Base-by-base conservation (phyloP, 2,797 vertebrate genomes). In the Eidolon dupreanum region DNA sequence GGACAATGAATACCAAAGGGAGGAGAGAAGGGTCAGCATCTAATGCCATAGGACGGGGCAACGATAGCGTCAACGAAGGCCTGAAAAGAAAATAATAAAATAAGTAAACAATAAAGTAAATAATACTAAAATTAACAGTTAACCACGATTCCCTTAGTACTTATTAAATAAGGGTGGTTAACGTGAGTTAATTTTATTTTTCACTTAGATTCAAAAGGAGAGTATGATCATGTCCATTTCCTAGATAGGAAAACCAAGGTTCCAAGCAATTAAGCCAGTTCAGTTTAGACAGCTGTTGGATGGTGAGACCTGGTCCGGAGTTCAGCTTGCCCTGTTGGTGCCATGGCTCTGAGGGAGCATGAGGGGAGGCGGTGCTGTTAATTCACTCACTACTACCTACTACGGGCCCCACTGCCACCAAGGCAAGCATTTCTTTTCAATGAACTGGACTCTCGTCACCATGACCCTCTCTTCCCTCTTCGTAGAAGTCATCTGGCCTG, bases 231-330 rank as follows among this genome's bases (percentile, higher is more conserved):
- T 8, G 22, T 33, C 43, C 57, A 74, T 49, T 83, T 77, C 77
- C 49, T n/a, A 31, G 28, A 43, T 57, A 43, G 43, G 59, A 73
- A 88, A 79, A 81, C 46, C 51, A 46, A 85, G 53, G 19, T 1
- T 55, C 6, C 46, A 6, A 38, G 6, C 55, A 61, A 10, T 28
- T 13, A 38, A 2, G 8, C 17, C 8, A 13, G 19, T 51, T 79
- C 38, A 0, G 22, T 55, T 36, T 61, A 20, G 26, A 28, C 8
- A 70, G 36, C 9, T 49, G 5, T n/a, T 7, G 8, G 36, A 33
- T 3, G n/a, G 33, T 0, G 0, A 31, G 8, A 22, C 41, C 10
- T 31, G 16, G 10, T 11, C 2, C 13, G n/a, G 28, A 53, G 1
- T 3, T 17, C 33, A 26, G 8, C 8, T 11, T n/a, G 17, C 0